These are phyloP conservation scores for Laothoe populi DNA, from an alignment of 2,888 invertebrate genomes.

Conservation along the genomic window DNA sequence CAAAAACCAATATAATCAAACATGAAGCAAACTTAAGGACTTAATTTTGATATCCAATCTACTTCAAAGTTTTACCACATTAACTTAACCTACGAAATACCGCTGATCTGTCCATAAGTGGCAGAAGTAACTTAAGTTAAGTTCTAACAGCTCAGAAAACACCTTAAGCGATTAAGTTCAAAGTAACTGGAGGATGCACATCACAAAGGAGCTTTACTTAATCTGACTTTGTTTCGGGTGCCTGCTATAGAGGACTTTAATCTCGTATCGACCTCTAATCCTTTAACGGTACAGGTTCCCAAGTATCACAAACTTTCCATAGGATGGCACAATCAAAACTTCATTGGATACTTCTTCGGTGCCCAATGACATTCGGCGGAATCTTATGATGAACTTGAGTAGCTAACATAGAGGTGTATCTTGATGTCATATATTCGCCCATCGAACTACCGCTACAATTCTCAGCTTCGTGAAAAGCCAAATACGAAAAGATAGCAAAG, in stretches of 20 bases:
- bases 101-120: not conserved
- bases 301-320: slow-evolving; percentile 28
- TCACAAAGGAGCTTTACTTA: slow-evolving; percentile 65
- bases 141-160: slow-evolving; percentile 27
- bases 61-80: slow-evolving; percentile 3
- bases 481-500: no score
- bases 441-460: no score
- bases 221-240: slow-evolving; percentile 59
- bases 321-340: slow-evolving; percentile 20
- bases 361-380: slow-evolving; percentile 1
- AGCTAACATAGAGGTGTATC: not conserved
- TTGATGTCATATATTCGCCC: no score
- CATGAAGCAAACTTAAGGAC: not conserved
- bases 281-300: slow-evolving; percentile 36
- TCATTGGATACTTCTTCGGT: slow-evolving; percentile 10
- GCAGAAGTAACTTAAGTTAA: slow-evolving; percentile 15
- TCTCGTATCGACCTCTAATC: slow-evolving; percentile 58
- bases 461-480: no score
- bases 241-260: slow-evolving; percentile 54
- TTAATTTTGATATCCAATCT: not conserved
- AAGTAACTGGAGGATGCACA: slow-evolving; percentile 43
- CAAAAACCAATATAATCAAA: not conserved
- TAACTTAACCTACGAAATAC: slow-evolving; percentile 12
- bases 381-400: not conserved
- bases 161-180: slow-evolving; percentile 40